These are phyloP conservation scores for Podarcis raffonei DNA, from an alignment of 2,113 vertebrate species.

Conservation along the genomic window DNA sequence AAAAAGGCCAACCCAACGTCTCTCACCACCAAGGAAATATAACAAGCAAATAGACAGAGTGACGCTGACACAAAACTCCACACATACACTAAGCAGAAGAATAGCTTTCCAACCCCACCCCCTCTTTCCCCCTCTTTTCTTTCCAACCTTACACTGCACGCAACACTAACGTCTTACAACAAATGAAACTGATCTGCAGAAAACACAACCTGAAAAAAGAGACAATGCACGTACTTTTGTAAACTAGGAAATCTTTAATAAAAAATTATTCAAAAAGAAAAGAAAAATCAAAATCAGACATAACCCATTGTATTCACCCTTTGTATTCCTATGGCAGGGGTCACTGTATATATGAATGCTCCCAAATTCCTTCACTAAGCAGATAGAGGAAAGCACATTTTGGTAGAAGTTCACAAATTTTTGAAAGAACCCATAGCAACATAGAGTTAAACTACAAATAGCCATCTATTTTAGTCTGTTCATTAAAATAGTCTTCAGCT, in stretches of 20 bases:
- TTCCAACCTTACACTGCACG: too few relatives aligned
- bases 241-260: background rate
- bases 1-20: background rate
- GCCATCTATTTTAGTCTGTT: constrained; percentile 24
- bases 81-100: too few relatives aligned
- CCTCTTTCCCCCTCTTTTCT: background rate
- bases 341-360: background rate
- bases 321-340: background rate
- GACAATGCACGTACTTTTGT: too few relatives aligned
- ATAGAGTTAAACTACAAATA: constrained; percentile 47
- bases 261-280: too few relatives aligned
- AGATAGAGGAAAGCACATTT: background rate
- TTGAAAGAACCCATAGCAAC: constrained; percentile 46
- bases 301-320: background rate
- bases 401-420: constrained; percentile 36
- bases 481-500: constrained; percentile 6
- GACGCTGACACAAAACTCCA: too few relatives aligned
- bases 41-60: too few relatives aligned
- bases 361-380: background rate
- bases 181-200: too few relatives aligned
- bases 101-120: background rate
- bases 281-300: background rate
- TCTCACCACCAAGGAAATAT: too few relatives aligned
- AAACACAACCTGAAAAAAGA: too few relatives aligned
- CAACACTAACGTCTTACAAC: too few relatives aligned